These are phyloP conservation scores for Neocrepidodera transversa DNA, from an alignment of 2,888 invertebrate genomes.

Conservation along the genomic window DNA sequence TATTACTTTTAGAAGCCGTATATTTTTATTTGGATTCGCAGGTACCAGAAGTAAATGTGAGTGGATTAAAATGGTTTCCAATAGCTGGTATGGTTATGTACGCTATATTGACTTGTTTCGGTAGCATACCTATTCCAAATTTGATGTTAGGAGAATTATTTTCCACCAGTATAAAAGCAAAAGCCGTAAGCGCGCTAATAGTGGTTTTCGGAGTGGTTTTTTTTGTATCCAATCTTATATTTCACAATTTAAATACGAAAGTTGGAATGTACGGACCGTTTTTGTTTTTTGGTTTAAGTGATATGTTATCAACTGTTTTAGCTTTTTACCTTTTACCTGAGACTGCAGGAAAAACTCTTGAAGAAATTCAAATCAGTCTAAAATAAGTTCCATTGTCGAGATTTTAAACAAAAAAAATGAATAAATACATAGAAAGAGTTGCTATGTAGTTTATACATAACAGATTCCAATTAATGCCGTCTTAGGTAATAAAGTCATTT, in stretches of 20 bases:
- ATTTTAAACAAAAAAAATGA: too few species aligned
- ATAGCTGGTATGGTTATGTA: slow-evolving; percentile 49
- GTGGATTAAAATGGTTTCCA: slow-evolving; percentile 31
- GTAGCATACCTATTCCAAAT: slow-evolving; percentile 48
- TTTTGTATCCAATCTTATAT: slow-evolving; percentile 47
- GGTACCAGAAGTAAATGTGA: slow-evolving; percentile 12
- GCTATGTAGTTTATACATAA: too few species aligned
- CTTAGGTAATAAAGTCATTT: too few species aligned
- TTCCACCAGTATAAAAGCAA: slow-evolving; percentile 50
- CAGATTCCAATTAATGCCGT: too few species aligned
- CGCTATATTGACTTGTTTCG: slow-evolving; percentile 44
- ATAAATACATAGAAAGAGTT: too few species aligned
- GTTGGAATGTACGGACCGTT: slow-evolving; percentile 29
- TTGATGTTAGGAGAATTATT: slow-evolving; percentile 52
- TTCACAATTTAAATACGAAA: slow-evolving; percentile 47
- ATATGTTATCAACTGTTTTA: slow-evolving; percentile 12
- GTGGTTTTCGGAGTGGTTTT: slow-evolving; percentile 44
- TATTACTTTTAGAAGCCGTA: slow-evolving; percentile 40
- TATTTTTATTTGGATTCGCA: slow-evolving; percentile 45
- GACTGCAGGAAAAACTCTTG: slow-evolving; percentile 33
- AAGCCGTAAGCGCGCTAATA: slow-evolving; percentile 41
- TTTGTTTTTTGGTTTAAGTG: slow-evolving; percentile 9
- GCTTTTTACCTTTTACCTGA: slow-evolving; percentile 25
- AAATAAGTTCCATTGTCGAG: too few species aligned
- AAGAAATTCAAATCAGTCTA: slow-evolving; percentile 28